phyloP scores from a whole-genome alignment of 2,113 vertebrate genomes.

The Hemibagrus wyckioides region DNA sequence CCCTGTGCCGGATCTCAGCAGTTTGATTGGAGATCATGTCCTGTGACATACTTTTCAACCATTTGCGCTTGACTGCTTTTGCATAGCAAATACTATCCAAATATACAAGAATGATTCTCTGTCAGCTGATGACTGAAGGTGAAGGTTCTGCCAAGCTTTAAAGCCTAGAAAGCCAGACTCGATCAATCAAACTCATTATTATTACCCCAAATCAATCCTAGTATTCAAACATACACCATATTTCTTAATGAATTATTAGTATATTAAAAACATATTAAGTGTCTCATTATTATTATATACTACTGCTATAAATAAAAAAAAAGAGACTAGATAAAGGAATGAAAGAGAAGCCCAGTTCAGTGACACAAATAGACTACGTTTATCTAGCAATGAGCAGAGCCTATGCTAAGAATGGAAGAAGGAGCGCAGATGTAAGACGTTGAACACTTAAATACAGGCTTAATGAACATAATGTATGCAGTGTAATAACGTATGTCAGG shows the following conservation, averaged over 20 bases:
- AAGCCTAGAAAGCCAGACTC: not conserved
- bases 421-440: not conserved
- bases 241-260: not conserved
- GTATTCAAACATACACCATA: not conserved
- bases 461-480: not conserved
- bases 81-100: not conserved
- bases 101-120: not conserved
- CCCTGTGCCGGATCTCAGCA: not conserved
- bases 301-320: not conserved
- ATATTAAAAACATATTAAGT: conserved; percentile 3
- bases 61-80: not conserved
- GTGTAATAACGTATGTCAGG: not conserved
- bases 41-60: not conserved
- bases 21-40: not conserved
- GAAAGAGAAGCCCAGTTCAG: not conserved
- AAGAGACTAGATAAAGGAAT: not conserved
- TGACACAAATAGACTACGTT: not conserved
- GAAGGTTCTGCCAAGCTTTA: not conserved
- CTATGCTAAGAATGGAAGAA: not conserved
- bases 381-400: not conserved
- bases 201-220: not conserved
- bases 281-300: not conserved
- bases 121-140: not conserved
- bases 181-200: not conserved
- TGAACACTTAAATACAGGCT: not conserved